Conservation (phyloP, 2,797 vertebrate genomes). For the Vultur gryphus region DNA sequence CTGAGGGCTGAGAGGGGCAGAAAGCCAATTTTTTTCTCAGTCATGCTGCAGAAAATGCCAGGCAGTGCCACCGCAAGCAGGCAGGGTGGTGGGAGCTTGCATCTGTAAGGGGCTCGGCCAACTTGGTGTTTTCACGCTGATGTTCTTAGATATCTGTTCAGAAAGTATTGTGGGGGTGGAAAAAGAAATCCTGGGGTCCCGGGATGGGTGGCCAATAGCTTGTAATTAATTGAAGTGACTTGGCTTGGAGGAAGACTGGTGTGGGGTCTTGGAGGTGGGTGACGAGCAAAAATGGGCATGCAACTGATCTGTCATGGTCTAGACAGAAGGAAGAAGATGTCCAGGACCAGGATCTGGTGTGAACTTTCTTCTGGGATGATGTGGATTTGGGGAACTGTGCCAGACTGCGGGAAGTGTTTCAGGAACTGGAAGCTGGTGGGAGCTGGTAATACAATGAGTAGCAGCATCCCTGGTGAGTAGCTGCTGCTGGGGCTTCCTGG, state of each 20-base stretch:
- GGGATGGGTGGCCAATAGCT: neutral
- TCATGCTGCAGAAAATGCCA: neutral
- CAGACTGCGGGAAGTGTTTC: neutral
- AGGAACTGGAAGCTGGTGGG: neutral
- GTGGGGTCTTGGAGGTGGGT: neutral
- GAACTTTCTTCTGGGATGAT: neutral
- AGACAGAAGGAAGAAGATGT: neutral
- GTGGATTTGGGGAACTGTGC: neutral
- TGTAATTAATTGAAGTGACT: neutral
- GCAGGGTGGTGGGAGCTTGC: neutral
- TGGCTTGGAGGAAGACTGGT: neutral
- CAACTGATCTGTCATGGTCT: accelerated
- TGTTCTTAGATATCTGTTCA: neutral
- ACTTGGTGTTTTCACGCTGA: neutral
- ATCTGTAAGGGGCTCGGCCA: accelerated
- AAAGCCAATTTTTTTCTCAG: neutral
- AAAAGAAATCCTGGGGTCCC: neutral
- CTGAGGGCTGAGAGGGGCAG: neutral
- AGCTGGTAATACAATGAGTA: neutral
- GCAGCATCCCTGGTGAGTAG: neutral
- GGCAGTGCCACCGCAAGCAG: neutral
- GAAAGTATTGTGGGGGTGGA: neutral
- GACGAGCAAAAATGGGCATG: accelerated
- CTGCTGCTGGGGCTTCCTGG: neutral
- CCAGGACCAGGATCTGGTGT: neutral